Conservation (phyloP, 2,113 vertebrate species). For the Xerus inauris region DNA sequence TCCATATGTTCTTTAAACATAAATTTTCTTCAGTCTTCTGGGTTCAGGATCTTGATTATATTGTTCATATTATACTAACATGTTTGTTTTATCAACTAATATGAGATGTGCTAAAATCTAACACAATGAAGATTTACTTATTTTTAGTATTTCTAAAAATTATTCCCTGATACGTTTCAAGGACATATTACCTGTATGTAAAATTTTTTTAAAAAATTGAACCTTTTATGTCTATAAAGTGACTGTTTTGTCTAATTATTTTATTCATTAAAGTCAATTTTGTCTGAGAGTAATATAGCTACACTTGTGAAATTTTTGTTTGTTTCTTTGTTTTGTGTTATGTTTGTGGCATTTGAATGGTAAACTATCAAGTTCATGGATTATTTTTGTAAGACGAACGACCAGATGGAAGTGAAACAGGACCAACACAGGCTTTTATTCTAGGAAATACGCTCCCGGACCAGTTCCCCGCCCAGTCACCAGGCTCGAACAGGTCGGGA, state of each 20-base stretch:
- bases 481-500: too few species aligned
- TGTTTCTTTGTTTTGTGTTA: too few species aligned
- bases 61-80: background rate
- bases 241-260: background rate
- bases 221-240: background rate
- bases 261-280: slow-evolving; percentile 25
- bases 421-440: too few species aligned
- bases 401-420: too few species aligned
- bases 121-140: background rate
- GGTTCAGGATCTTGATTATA: background rate
- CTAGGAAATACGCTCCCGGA: too few species aligned
- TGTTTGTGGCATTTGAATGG: background rate
- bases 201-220: background rate
- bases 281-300: background rate
- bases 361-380: background rate
- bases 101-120: slow-evolving; percentile 25
- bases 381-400: too few species aligned
- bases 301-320: background rate
- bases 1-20: background rate
- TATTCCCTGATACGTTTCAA: background rate
- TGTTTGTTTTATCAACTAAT: background rate
- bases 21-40: background rate
- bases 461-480: too few species aligned
- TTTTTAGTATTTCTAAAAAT: background rate
- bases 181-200: background rate